Evolutionary conservation across 2,888 invertebrate genomes (phyloP), one percentile per base, ranked within the genome.

Genomic region (Tholera decimalis): DNA sequence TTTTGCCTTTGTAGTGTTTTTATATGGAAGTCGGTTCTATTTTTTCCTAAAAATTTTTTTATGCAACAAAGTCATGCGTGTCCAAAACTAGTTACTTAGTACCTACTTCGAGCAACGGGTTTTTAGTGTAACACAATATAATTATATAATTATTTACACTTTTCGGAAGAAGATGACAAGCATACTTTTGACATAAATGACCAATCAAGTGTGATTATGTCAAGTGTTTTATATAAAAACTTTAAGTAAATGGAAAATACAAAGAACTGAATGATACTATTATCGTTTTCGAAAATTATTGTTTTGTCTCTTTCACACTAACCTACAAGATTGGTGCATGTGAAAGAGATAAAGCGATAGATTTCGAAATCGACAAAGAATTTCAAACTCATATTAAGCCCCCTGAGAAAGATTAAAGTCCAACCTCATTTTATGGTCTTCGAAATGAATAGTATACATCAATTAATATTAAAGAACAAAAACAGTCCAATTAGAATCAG

Each of bases 401-500:
- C n/a, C 9, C 22, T 69, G 24, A 24, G n/a, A 43, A 24, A 28
- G 15, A 69, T 69, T 37, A 56, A 65, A 24, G 33, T 26, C n/a
- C 46, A 24, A 56, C 3, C 20, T 55, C 44, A 39, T 39, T 54
- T n/a, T 30, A 22, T 28, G 8, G 9, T 35, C n/a, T 63, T 7
- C n/a, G 7, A 58, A 54, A 66, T 58, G 22, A 49, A 73, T 66
- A 4, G 8, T 41, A 24, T 26, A 47, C 28, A 35, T 56, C 46
- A 11, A 66, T 53, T 24, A 59, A 53, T 35, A 56, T 49, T 9
- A 41, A 49, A 44, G 41, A 59, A 60, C 39, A 51, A 51, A 69
- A 68, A 56, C 39, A 49, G 18, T 13, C 6, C 33, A 75, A 69
- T 73, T 35, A 54, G 47, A 73, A 77, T 55, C 65, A 72, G 64